Base-by-base conservation (phyloP, 2,113 vertebrate genomes). In the Epinephelus moara region DNA sequence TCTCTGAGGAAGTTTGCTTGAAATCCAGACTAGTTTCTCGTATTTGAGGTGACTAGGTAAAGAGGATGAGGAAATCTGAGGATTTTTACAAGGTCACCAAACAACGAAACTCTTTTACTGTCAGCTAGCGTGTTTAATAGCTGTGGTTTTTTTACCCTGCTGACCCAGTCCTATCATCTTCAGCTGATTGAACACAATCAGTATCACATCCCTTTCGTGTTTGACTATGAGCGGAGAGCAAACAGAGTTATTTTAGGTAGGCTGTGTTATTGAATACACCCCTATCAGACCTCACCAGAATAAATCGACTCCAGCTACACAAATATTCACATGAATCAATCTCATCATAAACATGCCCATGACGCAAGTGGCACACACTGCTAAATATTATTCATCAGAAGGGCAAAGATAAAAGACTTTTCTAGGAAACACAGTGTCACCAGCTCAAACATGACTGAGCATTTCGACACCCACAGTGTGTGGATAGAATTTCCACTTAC, bases 1-100 rank as follows among this genome's bases (percentile, higher is more conserved):
- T 88, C 88, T 82, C 71, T 77, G 82, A 74, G 88, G 88, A 93
- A 92, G 73, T 88, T 63, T 30, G 14, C 2, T 10, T 72, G 59
- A 78, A 49, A 61, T 80, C 12, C 17, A 67, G 50, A 52, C 75
- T 23, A 52, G 76, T 85, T 88, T 81, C 52, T 80, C 6, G 40
- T 73, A 59, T 52, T 17, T 67, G 11, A 72, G 5, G 10, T 63
- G 59, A 69, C 56, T n/a, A 21, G 10, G 0, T 17, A 19, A 75
- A 56, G 55, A 67, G 52, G 56, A 83, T 77, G 73, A 88, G 84
- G 84, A 88, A 91, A 87, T 85, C 21, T n/a, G 12, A 27, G 12
- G n/a, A 25, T 60, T 81, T 81, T 87, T 68, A 73, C 37, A 21
- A 1, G n/a, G 33, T 63, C 49, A 62, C 23, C 25, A 0, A 12